A percentile compares a stretch with the other conserved stretches of the same genome.
Conservation (phyloP, 2,888 invertebrate species). For the Rhagonycha lutea region DNA sequence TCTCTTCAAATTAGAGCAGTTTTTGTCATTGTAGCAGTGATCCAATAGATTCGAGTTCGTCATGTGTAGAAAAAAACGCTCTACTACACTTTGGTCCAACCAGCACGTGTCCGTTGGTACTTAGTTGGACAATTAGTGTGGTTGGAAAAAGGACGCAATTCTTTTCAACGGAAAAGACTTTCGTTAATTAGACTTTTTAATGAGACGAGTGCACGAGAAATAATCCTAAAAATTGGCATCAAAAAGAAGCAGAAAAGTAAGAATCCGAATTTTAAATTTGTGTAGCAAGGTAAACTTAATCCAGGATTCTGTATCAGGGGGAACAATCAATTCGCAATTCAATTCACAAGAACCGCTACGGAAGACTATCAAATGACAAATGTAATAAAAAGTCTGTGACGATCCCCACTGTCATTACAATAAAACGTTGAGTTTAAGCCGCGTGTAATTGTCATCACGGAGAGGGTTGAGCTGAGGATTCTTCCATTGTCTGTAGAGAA, state of each 20-base stretch:
- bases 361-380: conserved; percentile 52
- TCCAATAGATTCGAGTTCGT: conserved; percentile 2
- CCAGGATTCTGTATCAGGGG: conserved; percentile 30
- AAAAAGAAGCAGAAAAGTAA: neutral
- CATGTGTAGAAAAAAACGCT: neutral
- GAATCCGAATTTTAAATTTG: conserved; percentile 15
- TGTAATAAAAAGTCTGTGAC: conserved; percentile 47
- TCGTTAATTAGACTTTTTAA: conserved; percentile 15
- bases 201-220: neutral
- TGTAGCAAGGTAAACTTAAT: conserved; percentile 32
- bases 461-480: conserved; percentile 36
- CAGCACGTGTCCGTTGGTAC: conserved; percentile 32
- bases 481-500: conserved; percentile 32
- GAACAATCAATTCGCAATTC: conserved; percentile 42
- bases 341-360: conserved; percentile 35
- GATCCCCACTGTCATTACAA: conserved; percentile 50
- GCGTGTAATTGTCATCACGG: conserved; percentile 49
- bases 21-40: conserved; percentile 30
- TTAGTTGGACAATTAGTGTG: conserved; percentile 35
- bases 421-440: conserved; percentile 50
- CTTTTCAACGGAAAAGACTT: neutral
- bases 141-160: conserved; percentile 16
- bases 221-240: conserved; percentile 1
- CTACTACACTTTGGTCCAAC: conserved; percentile 12
- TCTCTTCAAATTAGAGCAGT: conserved; percentile 31